These are phyloP conservation scores for Augochlorella aurata DNA, from an alignment of 2,888 invertebrate species.

Conservation along the genomic window DNA sequence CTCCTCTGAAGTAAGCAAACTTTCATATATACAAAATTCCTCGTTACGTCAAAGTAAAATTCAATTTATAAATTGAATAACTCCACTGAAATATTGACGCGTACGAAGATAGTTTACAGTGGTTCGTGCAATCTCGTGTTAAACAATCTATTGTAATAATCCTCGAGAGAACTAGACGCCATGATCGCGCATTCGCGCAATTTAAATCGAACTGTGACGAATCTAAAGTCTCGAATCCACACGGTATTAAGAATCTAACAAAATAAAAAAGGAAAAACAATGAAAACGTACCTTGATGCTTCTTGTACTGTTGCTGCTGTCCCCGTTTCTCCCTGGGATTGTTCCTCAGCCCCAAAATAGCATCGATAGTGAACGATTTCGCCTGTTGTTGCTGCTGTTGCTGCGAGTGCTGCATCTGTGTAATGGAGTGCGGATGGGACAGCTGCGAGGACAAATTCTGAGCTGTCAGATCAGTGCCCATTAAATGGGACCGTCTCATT, in stretches of 20 bases:
- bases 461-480: slow-evolving; percentile 66
- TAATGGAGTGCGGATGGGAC: slow-evolving; percentile 66
- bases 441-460: slow-evolving; percentile 67
- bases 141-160: no score
- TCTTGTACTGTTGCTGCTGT: slow-evolving; percentile 75
- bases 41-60: no score
- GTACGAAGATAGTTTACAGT: no score
- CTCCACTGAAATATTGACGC: no score
- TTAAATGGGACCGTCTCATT: slow-evolving; percentile 71
- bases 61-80: no score
- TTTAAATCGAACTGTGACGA: no score
- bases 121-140: no score
- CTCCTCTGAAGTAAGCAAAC: not conserved
- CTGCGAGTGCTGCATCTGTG: slow-evolving; percentile 74
- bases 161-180: no score
- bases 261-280: not conserved
- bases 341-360: slow-evolving; percentile 90
- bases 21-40: not conserved
- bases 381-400: slow-evolving; percentile 81
- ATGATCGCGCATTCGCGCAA: no score
- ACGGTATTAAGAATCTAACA: not conserved
- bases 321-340: slow-evolving; percentile 77
- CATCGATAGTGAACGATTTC: slow-evolving; percentile 94
- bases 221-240: no score
- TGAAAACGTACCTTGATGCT: slow-evolving; percentile 71